Base-by-base conservation (phyloP, 2,797 vertebrate species). In the Arremon aurantiirostris region DNA sequence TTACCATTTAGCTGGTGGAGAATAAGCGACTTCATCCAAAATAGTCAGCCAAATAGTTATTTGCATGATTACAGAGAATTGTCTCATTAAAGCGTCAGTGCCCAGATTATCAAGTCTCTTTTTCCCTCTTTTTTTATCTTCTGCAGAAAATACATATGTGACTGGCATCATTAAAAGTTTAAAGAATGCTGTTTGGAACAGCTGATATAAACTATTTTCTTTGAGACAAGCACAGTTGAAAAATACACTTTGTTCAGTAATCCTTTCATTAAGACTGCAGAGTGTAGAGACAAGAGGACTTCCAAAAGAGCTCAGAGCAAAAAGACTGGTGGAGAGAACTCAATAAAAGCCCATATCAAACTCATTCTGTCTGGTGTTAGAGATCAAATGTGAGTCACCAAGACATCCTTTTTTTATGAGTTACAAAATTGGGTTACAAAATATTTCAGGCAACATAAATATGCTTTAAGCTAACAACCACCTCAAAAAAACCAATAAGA, bases 51-150 rank as follows among this genome's bases (percentile, higher is more conserved):
- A 93, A 91, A 64, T 49, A 42, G 16, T 42, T 50, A 94, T 90
- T 89, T 79, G 39, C 75, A 85, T 92, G 60, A 91, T 95, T 90
- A 87, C 47, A 82, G 42, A 75, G 78, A 93, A 90, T 60, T 79
- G 52, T 86, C 63, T 93, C 75, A 90, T 86, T 88, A 95, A 93
- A 95, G 15, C 6, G 0, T 59, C 80, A 66, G 49, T 71, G 63
- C 42, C 42, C 53, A 75, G 55, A 94, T 85, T 86, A 91, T 72
- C 70, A 94, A 93, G 55, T 35, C 61, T 75, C 24, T 37, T 69
- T 69, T 68, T 75, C 23, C 15, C 23, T 73, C 35, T 12, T 71
- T 87, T 68, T 89, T 63, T 56, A 49, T 89, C 75, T 95, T 91
- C 90, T 66, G 27, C 53, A 66, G 66, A 59, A 63, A 76, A 79